Evolutionary conservation across 1,140 invertebrate genomes (phyloP).

Genomic region (Grapholita molesta): DNA sequence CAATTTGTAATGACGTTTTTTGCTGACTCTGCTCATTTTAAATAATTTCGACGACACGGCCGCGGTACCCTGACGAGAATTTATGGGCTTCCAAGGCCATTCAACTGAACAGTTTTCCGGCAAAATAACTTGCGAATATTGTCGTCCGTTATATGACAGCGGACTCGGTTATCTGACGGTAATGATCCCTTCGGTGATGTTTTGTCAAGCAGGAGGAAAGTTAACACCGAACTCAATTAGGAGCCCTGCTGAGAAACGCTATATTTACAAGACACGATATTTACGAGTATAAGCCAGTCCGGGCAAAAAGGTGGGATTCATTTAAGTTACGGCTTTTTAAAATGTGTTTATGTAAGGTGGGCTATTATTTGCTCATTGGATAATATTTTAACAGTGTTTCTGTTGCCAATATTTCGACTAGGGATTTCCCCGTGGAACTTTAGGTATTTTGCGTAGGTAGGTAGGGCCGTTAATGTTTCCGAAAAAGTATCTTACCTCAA

Average conservation of each 20-base stretch:
- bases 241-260: neutral
- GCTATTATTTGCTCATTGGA: no score
- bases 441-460: no score
- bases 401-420: no score
- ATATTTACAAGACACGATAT: neutral
- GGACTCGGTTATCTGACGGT: neutral
- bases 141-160: constrained; percentile 1
- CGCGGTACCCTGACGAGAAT: neutral
- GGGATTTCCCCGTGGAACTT: no score
- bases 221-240: neutral
- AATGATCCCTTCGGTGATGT: constrained; percentile 1
- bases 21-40: neutral
- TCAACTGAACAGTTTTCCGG: neutral
- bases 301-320: no score
- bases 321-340: no score
- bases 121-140: neutral
- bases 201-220: neutral
- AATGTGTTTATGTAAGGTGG: no score
- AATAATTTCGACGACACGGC: neutral
- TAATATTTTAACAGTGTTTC: no score
- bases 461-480: no score
- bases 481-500: no score
- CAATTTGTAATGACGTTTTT: neutral
- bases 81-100: neutral
- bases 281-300: neutral